Percentiles rank a stretch among this genome's conserved stretches.
Evolutionary conservation across 2,797 vertebrate species (phyloP).

Genomic region (Bucorvus abyssinicus): DNA sequence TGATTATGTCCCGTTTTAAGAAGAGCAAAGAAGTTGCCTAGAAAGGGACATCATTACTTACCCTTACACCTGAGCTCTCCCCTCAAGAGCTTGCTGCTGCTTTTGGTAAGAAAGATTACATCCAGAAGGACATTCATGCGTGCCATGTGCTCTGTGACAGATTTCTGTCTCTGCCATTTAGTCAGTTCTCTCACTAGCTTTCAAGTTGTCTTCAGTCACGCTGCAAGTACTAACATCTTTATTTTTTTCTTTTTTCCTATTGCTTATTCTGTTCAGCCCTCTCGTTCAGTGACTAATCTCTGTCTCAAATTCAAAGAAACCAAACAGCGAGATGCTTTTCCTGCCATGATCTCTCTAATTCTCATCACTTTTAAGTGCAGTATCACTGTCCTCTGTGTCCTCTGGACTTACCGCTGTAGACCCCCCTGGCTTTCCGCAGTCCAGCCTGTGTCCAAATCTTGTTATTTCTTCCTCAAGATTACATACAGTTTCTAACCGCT

Average conservation of each 20-base stretch:
- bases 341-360: not conserved
- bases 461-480: not conserved
- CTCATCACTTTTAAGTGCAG: not conserved
- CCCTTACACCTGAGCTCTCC: not conserved
- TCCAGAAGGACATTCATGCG: not conserved
- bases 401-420: not conserved
- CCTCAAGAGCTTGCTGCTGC: not conserved
- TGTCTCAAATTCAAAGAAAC: not conserved
- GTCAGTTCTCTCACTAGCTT: not conserved
- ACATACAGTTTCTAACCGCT: not conserved
- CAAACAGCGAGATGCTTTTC: not conserved
- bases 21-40: not conserved
- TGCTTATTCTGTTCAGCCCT: not conserved
- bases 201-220: not conserved
- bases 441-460: not conserved
- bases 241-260: not conserved
- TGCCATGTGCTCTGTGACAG: not conserved
- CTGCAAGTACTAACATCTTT: not conserved
- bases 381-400: not conserved
- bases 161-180: not conserved
- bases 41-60: not conserved
- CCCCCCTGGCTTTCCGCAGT: not conserved
- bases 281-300: not conserved
- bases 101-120: not conserved
- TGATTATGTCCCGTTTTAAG: not conserved